Conservation (phyloP, 2,888 invertebrate genomes). For the Epinotia ramella region DNA sequence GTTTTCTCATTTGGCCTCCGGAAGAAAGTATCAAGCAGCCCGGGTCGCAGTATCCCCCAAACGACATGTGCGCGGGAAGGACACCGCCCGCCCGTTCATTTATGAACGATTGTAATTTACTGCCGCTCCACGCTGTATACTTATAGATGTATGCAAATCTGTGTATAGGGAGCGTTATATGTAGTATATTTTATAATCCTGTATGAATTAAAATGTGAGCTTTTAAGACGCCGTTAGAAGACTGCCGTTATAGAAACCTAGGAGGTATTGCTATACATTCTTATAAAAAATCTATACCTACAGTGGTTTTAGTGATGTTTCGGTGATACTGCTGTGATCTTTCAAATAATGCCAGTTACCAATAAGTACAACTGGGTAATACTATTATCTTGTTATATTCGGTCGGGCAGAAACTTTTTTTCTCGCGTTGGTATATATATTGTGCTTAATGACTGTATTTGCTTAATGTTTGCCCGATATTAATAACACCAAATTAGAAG, state of each 20-base stretch:
- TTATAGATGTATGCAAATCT: conserved; percentile 12
- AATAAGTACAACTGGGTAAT: not conserved
- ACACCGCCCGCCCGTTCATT: conserved; percentile 73
- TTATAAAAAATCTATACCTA: not conserved
- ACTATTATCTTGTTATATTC: not conserved
- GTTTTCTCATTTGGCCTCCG: not conserved
- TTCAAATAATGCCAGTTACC: not conserved
- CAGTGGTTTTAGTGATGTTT: not conserved
- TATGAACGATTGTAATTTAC: conserved; percentile 77
- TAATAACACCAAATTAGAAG: no score
- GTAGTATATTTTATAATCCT: not conserved
- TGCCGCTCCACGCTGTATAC: conserved; percentile 37
- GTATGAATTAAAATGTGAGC: not conserved
- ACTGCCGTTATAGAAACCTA: not conserved
- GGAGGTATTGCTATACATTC: not conserved
- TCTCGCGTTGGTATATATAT: no score
- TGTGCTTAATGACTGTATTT: no score
- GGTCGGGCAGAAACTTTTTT: no score
- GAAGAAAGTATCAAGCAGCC: conserved; percentile 61
- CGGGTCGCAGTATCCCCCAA: conserved; percentile 46
- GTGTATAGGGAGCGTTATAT: not conserved
- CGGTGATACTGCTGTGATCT: not conserved
- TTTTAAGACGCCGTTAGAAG: not conserved
- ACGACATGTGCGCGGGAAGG: conserved; percentile 75
- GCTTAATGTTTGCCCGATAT: no score